A percentile compares a stretch with the other conserved stretches of the same genome.
Conservation (phyloP, 92 coral and sea anemone species). For the Bergia puertoricense region DNA sequence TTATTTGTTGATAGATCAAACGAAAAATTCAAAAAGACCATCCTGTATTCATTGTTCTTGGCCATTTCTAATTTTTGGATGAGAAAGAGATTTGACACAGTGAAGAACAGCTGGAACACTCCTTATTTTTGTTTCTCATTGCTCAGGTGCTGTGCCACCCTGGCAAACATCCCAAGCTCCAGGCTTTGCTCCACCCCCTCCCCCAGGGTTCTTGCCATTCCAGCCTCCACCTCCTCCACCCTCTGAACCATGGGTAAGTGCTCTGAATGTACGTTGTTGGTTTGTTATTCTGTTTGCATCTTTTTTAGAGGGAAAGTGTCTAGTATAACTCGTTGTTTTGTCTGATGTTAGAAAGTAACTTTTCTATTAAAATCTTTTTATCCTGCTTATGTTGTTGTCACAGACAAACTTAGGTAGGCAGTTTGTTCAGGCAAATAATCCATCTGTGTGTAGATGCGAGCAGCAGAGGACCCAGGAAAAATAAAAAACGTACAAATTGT, state of each 20-base stretch:
- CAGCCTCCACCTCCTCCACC: constrained; percentile 91
- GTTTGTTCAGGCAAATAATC: no score
- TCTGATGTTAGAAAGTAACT: no score
- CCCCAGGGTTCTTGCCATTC: constrained; percentile 77
- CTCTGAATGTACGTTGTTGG: neutral
- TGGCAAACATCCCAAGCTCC: constrained; percentile 80
- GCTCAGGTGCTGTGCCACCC: constrained; percentile 69
- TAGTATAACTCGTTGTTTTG: no score
- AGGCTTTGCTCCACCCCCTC: constrained; percentile 81
- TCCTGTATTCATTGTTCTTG: neutral
- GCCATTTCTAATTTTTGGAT: neutral
- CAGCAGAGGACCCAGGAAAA: no score
- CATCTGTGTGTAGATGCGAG: no score
- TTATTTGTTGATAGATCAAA: neutral
- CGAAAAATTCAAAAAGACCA: neutral
- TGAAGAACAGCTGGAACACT: neutral
- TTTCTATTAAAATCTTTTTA: no score
- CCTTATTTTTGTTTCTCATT: neutral
- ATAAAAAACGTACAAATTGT: no score
- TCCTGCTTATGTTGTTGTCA: no score
- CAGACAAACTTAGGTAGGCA: no score
- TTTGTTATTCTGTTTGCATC: no score
- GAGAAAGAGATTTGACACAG: neutral
- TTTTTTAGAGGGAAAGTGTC: no score
- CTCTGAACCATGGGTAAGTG: constrained; percentile 89